Conservation (phyloP, 2,797 vertebrate species). For the Rhincodon typus region DNA sequence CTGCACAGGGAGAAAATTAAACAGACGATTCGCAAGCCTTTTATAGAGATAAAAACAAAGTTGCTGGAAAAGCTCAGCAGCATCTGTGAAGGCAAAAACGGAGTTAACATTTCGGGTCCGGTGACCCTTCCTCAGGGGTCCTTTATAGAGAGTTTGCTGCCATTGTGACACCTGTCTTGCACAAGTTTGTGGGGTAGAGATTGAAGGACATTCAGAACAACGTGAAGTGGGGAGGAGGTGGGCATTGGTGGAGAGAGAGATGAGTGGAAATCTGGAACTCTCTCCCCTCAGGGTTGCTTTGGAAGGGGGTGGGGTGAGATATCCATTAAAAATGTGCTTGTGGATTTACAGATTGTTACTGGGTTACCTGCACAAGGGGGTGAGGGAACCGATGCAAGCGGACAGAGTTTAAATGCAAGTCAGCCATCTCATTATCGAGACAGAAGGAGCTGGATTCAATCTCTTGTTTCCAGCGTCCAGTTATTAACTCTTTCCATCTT, state of each 20-base stretch:
- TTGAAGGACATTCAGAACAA: background rate
- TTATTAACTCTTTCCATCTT: background rate
- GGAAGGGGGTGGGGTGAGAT: background rate
- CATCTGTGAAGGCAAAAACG: no score
- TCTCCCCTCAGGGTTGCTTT: background rate
- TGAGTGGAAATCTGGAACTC: background rate
- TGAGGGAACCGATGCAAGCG: background rate
- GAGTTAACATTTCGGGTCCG: no score
- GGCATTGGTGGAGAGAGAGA: no score
- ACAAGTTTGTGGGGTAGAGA: background rate
- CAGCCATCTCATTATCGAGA: background rate
- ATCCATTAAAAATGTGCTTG: background rate
- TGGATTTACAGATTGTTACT: background rate
- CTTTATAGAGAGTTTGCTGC: background rate
- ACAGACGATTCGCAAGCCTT: background rate
- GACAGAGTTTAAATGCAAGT: background rate
- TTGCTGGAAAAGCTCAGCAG: no score
- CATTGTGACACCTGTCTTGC: background rate
- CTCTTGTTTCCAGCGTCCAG: constrained; percentile 33
- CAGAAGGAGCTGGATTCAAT: constrained; percentile 20
- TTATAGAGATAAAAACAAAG: no score
- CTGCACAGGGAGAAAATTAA: background rate
- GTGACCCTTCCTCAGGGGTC: background rate
- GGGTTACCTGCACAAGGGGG: background rate
- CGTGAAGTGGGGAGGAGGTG: background rate